phyloP scores from a whole-genome alignment of 2,113 vertebrate genomes.

The Monopterus albus region DNA sequence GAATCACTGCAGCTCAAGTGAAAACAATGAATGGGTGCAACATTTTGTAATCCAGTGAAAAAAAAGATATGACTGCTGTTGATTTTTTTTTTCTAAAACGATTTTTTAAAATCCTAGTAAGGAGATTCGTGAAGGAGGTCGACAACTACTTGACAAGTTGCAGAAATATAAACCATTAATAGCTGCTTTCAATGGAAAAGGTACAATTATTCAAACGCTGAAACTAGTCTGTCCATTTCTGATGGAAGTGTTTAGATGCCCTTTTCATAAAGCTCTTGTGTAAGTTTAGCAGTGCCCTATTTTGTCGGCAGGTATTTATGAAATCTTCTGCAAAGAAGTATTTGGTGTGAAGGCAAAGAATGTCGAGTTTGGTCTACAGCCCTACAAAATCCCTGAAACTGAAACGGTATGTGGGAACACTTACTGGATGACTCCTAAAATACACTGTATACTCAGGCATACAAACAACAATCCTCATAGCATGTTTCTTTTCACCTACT shows the following conservation, averaged over 20 bases:
- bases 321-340: slow-evolving; percentile 98
- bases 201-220: slow-evolving; percentile 75
- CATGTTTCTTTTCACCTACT: not conserved
- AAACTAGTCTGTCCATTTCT: not conserved
- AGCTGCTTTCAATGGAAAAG: slow-evolving; percentile 99
- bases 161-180: slow-evolving; percentile 95
- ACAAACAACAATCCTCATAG: not conserved
- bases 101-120: slow-evolving; percentile 87
- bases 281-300: not conserved
- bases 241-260: not conserved
- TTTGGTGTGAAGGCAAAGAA: slow-evolving; percentile 98
- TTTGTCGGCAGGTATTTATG: slow-evolving; percentile 92
- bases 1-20: no score
- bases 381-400: slow-evolving; percentile 95
- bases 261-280: not conserved
- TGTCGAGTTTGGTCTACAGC: slow-evolving; percentile 95
- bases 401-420: slow-evolving; percentile 86
- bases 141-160: slow-evolving; percentile 94
- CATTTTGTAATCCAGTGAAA: no score
- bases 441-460: not conserved
- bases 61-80: no score
- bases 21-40: no score
- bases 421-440: not conserved
- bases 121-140: slow-evolving; percentile 97
- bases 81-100: no score